Base-by-base conservation (phyloP, 2,888 invertebrate genomes). In the Axea sp. region DNA sequence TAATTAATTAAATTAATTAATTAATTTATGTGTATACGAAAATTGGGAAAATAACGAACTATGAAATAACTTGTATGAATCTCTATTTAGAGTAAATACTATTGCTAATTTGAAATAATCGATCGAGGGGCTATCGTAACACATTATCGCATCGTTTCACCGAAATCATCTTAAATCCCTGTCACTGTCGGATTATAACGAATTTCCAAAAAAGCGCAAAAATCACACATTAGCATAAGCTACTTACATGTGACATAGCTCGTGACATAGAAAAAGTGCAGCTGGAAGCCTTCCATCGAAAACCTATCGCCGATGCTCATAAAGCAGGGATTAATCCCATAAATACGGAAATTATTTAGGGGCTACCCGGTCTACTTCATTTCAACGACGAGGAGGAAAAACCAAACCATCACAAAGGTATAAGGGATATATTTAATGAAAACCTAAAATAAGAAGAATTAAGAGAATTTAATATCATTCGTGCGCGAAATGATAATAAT, bases 121-220 rank as follows among this genome's bases (percentile, higher is more conserved):
- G n/a, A n/a, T n/a, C n/a, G n/a, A 49, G 33, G 62, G 49, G 31
- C 37, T 49, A 43, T 45, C 43, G 15, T 9, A 22, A 57, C 28
- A 30, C 24, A 81, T 83, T 83, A 82, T 82, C 80, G 76, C 77
- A 74, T 77, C 76, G 80, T 81, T 82, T 74, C 73, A 64, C 64
- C 39, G 72, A 84, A 83, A 85, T 83, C 81, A 83, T 81, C 77
- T 75, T 53, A 75, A 78, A 80, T 80, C 72, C 80, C 75, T 72
- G 78, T 78, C 81, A 74, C 83, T 81, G 79, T 81, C 81, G 73
- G 82, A 81, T 83, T 82, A 83, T 55, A 73, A 77, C 75, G 74
- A 75, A 74, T 81, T 79, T 79, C 79, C 81, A 80, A 84, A 87
- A 87, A 86, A 85, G 86, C 82, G 84, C 86, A 86, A 86, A 85